phyloP scores from a whole-genome alignment of 1,140 invertebrate species.

The Heliconius hermathena region DNA sequence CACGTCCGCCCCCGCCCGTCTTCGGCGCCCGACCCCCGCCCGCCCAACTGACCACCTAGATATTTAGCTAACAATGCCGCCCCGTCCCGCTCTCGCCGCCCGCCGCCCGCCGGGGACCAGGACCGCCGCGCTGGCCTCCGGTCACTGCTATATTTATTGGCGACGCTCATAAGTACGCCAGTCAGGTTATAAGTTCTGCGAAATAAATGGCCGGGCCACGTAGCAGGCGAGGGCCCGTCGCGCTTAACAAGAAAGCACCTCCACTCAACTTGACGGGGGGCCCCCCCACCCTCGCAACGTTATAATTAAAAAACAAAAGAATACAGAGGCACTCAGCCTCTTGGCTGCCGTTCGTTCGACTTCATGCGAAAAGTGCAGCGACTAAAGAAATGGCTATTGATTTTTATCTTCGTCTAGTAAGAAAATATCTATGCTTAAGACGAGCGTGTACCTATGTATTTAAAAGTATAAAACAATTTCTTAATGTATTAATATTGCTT shows the following conservation, averaged over 20 bases:
- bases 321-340: constrained; percentile 78
- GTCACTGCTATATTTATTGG: constrained; percentile 82
- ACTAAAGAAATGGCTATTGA: constrained; percentile 45
- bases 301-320: constrained; percentile 82
- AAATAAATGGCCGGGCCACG: constrained; percentile 79
- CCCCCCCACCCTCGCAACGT: constrained; percentile 66
- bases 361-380: constrained; percentile 53
- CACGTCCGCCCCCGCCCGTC: constrained; percentile 71
- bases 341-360: constrained; percentile 63
- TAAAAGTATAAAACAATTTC: neutral
- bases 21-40: constrained; percentile 51
- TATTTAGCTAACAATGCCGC: constrained; percentile 80
- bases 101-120: constrained; percentile 47
- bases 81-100: constrained; percentile 62
- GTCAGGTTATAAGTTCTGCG: constrained; percentile 81
- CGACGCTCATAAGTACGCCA: constrained; percentile 82
- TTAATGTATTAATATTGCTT: no score
- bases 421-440: constrained; percentile 9
- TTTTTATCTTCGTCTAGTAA: constrained; percentile 37
- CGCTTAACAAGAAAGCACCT: constrained; percentile 78
- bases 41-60: constrained; percentile 78
- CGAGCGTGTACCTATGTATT: neutral
- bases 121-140: constrained; percentile 66
- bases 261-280: constrained; percentile 65
- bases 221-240: constrained; percentile 71